Conservation (phyloP, 1,140 invertebrate genomes). For the Diachasmimorpha longicaudata region DNA sequence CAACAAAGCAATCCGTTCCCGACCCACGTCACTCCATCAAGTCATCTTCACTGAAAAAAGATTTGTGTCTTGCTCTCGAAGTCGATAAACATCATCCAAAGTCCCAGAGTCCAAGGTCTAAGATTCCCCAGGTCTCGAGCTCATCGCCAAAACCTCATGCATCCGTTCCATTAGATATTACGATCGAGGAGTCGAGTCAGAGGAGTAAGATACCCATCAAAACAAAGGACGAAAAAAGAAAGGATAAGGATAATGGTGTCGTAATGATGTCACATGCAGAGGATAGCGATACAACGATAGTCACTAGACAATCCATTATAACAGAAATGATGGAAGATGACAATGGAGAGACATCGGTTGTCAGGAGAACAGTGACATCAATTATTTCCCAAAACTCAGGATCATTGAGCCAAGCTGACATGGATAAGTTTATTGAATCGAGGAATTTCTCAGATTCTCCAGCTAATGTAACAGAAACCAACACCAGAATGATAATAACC, state of each 20-base stretch:
- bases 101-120: conserved; percentile 31
- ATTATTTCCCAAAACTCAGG: conserved; percentile 23
- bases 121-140: conserved; percentile 36
- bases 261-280: background rate
- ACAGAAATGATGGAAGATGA: background rate
- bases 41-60: conserved; percentile 42
- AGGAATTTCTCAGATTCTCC: conserved; percentile 5
- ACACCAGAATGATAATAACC: conserved; percentile 15
- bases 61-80: conserved; percentile 53
- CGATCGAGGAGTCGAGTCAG: conserved; percentile 26
- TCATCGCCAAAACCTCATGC: background rate
- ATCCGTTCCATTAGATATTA: conserved; percentile 27
- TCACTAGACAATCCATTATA: background rate
- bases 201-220: conserved; percentile 62
- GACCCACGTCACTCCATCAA: conserved; percentile 53
- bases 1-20: conserved; percentile 59
- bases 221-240: conserved; percentile 39
- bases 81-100: conserved; percentile 34
- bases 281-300: background rate
- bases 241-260: background rate
- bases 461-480: conserved; percentile 16
- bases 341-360: background rate
- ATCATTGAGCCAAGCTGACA: conserved; percentile 33
- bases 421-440: conserved; percentile 26
- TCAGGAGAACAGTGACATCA: conserved; percentile 26